Base-by-base conservation (phyloP, 2,797 vertebrate genomes). In the Arctocebus calabarensis region DNA sequence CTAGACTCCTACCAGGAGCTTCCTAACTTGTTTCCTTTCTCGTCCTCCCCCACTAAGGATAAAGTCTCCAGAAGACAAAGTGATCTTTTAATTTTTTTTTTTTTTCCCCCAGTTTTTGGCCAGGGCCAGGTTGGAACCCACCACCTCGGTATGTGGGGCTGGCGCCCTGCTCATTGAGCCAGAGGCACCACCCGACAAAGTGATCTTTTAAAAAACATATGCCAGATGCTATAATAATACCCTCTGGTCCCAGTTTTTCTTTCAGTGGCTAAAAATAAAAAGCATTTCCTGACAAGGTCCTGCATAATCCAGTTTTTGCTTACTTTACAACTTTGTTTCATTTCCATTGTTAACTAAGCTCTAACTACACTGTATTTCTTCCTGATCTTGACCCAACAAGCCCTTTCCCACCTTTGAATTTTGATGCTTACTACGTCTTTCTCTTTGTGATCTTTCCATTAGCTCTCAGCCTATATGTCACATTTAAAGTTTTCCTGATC, bases 181-280 rank as follows among this genome's bases (percentile, higher is more conserved):
- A 48, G 11, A 48, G 45, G 45, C 2, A 12, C 45, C 2, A 2
- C 45, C 45, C 40, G 5, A 40, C 40, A 40, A 40, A 40, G 40
- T 40, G 59, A 83, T 73, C 45, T 73, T 75, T 89, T 71, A 25
- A 79, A 82, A 96, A 95, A 64, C 88, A 45, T 88, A 79, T 61
- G 64, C 91, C n/a, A 91, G 45, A 88, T 77, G 52, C 11, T 77
- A 20, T 43, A 73, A 27, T 74, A 84, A 78, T 34, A 78, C 29
- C 23, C n/a, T 55, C 68, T 11, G 48, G 40, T 84, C 40, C 88
- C 57, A 70, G 1, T 66, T 45, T 27, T 23, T 2, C 40, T 70
- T 40, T 62, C 29, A 45, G 6, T 59, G 88, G 40, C 55, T 88
- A 89, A 78, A 95, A 95, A 88, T 89, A 78, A 94, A 94, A 96